Conservation (phyloP, 37 sponge, comb jelly and placozoan genomes). For the Corticium candelabrum region DNA sequence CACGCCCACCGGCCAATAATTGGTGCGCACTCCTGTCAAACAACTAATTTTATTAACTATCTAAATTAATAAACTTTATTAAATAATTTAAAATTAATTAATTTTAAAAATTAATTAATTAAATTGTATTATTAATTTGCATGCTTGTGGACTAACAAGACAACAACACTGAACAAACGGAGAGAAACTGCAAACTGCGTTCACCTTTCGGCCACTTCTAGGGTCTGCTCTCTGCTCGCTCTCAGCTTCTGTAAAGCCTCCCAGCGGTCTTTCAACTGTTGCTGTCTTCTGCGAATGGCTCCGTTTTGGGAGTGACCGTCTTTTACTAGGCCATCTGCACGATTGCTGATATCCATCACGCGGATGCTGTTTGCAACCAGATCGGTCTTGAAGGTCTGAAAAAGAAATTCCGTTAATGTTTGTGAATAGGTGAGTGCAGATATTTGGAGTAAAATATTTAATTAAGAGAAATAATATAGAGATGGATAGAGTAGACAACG, state of each 20-base stretch:
- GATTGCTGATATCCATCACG: constrained; percentile 52
- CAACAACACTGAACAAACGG: no score
- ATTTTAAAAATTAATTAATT: no score
- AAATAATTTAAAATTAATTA: no score
- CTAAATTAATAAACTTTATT: no score
- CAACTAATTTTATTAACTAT: no score
- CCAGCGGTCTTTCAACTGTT: constrained; percentile 70
- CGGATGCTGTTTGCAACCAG: constrained; percentile 49
- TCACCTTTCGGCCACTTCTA: constrained; percentile 49
- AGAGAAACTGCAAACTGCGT: background rate
- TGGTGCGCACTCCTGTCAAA: no score
- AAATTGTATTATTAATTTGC: no score
- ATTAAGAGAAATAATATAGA: background rate
- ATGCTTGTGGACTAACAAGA: no score
- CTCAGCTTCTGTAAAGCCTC: constrained; percentile 49
- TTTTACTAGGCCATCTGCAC: constrained; percentile 63
- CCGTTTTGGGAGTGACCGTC: constrained; percentile 45
- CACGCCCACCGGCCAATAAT: no score
- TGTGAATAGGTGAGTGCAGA: no score
- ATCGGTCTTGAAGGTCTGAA: constrained; percentile 66
- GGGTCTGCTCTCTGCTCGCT: constrained; percentile 25
- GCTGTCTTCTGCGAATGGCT: constrained; percentile 48
- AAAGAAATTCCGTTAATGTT: background rate
- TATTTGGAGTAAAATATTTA: no score
- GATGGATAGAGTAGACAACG: no score